Evolutionary conservation across 2,888 invertebrate species (phyloP).

Genomic region (Macaria notata): DNA sequence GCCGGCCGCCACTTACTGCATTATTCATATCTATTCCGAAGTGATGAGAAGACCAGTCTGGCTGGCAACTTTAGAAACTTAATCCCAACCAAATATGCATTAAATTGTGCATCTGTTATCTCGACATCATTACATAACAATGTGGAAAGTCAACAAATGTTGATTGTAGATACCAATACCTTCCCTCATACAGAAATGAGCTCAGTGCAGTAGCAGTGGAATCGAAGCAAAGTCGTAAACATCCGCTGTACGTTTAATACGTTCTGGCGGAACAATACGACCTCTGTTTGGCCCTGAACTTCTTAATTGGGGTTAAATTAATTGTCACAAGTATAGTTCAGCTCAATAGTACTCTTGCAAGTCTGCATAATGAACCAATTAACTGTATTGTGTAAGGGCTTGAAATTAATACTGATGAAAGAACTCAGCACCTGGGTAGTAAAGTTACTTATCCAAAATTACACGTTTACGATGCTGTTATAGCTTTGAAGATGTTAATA

Average conservation of each 20-base stretch:
- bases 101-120: conserved; percentile 7
- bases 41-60: conserved; percentile 40
- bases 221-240: conserved; percentile 12
- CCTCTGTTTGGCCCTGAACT: conserved; percentile 32
- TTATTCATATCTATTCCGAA: conserved; percentile 40
- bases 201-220: not conserved
- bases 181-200: too few relatives aligned
- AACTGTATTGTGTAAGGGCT: conserved; percentile 24
- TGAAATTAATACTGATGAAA: conserved; percentile 15
- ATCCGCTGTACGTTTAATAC: conserved; percentile 12
- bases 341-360: conserved; percentile 47
- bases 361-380: conserved; percentile 42
- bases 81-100: conserved; percentile 11
- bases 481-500: conserved; percentile 15
- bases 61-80: conserved; percentile 39
- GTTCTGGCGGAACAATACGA: conserved; percentile 19
- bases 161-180: too few relatives aligned
- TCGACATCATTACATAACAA: conserved; percentile 3
- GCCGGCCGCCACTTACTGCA: conserved; percentile 38
- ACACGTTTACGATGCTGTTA: conserved; percentile 14
- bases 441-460: conserved; percentile 11
- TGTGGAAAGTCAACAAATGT: too few relatives aligned
- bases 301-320: conserved; percentile 74
- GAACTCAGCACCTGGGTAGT: conserved; percentile 8
- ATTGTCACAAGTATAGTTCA: conserved; percentile 63